Base-by-base conservation (phyloP, 2,888 invertebrate species). In the Drosophila neutralis region DNA sequence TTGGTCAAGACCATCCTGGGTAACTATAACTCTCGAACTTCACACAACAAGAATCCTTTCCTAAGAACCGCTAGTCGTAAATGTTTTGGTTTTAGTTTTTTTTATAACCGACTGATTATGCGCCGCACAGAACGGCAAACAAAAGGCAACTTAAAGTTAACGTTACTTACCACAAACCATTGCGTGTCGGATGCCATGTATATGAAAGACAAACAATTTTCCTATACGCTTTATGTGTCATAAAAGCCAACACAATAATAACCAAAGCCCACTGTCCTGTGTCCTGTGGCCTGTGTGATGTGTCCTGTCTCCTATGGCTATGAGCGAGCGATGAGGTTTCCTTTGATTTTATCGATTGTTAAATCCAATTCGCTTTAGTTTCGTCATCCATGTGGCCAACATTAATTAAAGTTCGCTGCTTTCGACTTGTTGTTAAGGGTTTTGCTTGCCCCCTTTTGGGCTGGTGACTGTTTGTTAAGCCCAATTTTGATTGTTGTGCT, bases 291-390 rank as follows among this genome's bases (percentile, higher is more conserved):
- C 36, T 24, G 24, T 31, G n/a, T 13, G 10, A 21, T 24, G 24
- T 31, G 36, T 13, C 13, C 36, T 24, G 24, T 31, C 31, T 10
- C n/a, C 18, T 10, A 4, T 21, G 38, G 5, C n/a, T 15, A 15
- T 33, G 10, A 35, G 57, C 31, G 31, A 42, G 52, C 45, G 35
- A 24, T 42, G 42, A 27, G 51, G 15, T 15, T 69, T 51, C 8
- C 62, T 83, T 80, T 78, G 85, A 86, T 80, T 82, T 80, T 83
- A 87, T 86, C 83, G 87, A 68, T 58, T 75, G 77, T 74, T 76
- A 83, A 77, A 72, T 67, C 78, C 78, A 69, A 66, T 69, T 62
- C 53, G 21, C 21, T 51, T 42, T n/a, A 52, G 40, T 36, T 42
- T 38, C 38, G 27, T 51, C 27, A 45, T 29, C 33, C 56, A 52